These are phyloP conservation scores for Aleiodes leptofemur DNA, from an alignment of 2,888 invertebrate species.

Conservation along the genomic window DNA sequence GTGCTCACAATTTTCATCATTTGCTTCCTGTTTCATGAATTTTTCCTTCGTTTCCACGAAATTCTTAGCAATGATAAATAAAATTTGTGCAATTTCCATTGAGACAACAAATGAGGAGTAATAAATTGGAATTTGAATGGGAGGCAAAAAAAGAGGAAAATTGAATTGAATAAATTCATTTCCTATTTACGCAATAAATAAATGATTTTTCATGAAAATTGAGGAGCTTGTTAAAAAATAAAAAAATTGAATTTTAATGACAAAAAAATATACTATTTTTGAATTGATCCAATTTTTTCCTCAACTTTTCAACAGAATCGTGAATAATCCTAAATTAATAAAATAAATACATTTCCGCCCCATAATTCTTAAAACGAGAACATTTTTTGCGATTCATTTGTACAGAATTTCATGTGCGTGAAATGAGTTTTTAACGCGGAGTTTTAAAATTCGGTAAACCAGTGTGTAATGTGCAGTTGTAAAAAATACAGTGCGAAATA, in stretches of 20 bases:
- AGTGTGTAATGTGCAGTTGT: constrained; percentile 43
- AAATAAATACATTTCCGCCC: neutral
- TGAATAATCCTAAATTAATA: neutral
- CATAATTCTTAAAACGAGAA: constrained; percentile 35
- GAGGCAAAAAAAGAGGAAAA: neutral
- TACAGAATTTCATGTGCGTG: constrained; percentile 54
- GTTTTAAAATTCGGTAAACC: constrained; percentile 59
- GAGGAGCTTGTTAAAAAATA: neutral
- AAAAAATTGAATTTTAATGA: too few species aligned
- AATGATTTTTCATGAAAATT: neutral
- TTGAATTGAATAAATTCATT: too few species aligned
- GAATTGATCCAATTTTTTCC: too few species aligned
- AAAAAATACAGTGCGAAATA: constrained; percentile 4
- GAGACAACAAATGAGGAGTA: neutral
- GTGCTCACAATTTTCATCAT: constrained; percentile 43
- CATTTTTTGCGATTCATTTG: constrained; percentile 40
- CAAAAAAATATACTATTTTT: too few species aligned
- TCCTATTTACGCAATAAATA: too few species aligned
- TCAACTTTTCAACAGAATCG: too few species aligned
- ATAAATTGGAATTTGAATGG: neutral
- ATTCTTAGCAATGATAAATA: constrained; percentile 28
- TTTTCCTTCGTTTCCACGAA: constrained; percentile 19
- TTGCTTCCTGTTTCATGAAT: constrained; percentile 5
- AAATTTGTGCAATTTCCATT: too few species aligned
- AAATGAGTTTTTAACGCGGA: constrained; percentile 65